Percentiles rank a stretch among this genome's conserved stretches.
These are phyloP conservation scores for Protomyctophum bolini DNA, from an alignment of 2,113 vertebrate species.

Conservation along the genomic window DNA sequence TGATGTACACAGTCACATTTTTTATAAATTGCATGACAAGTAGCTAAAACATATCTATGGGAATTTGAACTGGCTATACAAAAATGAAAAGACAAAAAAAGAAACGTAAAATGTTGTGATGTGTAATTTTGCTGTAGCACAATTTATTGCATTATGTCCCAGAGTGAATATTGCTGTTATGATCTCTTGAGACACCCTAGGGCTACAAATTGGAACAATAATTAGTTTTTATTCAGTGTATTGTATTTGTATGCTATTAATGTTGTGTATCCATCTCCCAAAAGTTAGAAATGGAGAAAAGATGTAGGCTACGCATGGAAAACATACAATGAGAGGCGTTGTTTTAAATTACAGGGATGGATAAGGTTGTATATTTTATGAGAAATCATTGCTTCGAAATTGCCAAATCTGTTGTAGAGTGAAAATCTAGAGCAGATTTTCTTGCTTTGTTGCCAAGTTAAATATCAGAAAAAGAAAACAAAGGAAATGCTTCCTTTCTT, in stretches of 20 bases:
- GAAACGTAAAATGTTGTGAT: conserved; percentile 61
- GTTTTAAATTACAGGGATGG: conserved; percentile 18
- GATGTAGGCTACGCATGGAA: conserved; percentile 53
- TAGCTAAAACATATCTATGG: conserved; percentile 52
- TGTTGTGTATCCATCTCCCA: conserved; percentile 66
- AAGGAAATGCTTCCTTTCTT: conserved; percentile 20
- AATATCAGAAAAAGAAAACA: conserved; percentile 33
- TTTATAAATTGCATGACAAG: conserved; percentile 75
- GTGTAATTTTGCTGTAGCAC: conserved; percentile 78
- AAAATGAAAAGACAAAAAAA: conserved; percentile 35
- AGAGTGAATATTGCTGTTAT: conserved; percentile 56
- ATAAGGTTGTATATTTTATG: conserved; percentile 8
- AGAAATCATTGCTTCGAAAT: conserved; percentile 21
- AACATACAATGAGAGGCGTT: conserved; percentile 18
- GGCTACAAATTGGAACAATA: conserved; percentile 61
- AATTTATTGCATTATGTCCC: conserved; percentile 72
- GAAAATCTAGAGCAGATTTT: conserved; percentile 24
- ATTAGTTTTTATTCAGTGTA: conserved; percentile 71
- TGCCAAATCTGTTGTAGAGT: neutral
- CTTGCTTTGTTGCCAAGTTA: conserved; percentile 16
- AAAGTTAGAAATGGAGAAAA: conserved; percentile 42
- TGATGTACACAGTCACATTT: conserved; percentile 43
- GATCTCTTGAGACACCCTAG: conserved; percentile 65
- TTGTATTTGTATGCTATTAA: conserved; percentile 73
- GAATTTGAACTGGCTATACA: conserved; percentile 48